phyloP scores from a whole-genome alignment of 2,113 vertebrate species.

The Pachycephala philippinensis region DNA sequence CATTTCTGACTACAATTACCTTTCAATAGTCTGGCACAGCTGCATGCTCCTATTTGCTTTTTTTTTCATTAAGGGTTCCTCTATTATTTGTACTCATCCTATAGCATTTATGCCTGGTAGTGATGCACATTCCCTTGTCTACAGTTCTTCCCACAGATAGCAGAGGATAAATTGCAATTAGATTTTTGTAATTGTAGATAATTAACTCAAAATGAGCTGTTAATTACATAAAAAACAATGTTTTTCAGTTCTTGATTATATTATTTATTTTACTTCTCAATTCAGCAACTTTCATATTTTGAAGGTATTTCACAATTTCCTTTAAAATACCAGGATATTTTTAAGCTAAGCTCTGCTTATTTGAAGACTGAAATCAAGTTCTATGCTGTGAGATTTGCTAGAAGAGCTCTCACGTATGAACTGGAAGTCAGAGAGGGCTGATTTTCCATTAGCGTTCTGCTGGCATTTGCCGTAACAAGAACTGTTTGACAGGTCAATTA shows the following conservation, averaged over 20 bases:
- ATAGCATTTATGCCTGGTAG: constrained; percentile 58
- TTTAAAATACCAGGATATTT: constrained; percentile 39
- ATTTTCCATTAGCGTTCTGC: constrained; percentile 6
- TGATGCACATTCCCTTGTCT: constrained; percentile 65
- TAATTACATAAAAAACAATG: constrained; percentile 75
- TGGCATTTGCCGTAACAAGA: background rate
- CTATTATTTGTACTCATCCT: constrained; percentile 65
- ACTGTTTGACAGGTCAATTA: background rate
- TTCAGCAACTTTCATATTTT: constrained; percentile 66
- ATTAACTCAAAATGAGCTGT: constrained; percentile 80
- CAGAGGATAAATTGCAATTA: constrained; percentile 79
- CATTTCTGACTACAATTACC: constrained; percentile 67
- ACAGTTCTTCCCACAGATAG: constrained; percentile 71
- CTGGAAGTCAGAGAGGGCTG: constrained; percentile 17
- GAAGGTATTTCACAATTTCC: constrained; percentile 51
- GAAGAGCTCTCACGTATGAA: constrained; percentile 11
- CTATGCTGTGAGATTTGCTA: constrained; percentile 19
- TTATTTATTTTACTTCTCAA: constrained; percentile 72
- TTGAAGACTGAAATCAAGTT: constrained; percentile 63
- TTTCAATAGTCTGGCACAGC: constrained; percentile 66
- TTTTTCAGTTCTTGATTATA: constrained; percentile 72
- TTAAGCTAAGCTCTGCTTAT: constrained; percentile 49
- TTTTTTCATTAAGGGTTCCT: constrained; percentile 67
- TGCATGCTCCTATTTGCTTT: constrained; percentile 56
- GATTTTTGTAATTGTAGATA: constrained; percentile 77